A percentile compares a stretch with the other conserved stretches of the same genome.
Evolutionary conservation across 2,888 invertebrate species (phyloP).

Genomic region (Dione vanillae): DNA sequence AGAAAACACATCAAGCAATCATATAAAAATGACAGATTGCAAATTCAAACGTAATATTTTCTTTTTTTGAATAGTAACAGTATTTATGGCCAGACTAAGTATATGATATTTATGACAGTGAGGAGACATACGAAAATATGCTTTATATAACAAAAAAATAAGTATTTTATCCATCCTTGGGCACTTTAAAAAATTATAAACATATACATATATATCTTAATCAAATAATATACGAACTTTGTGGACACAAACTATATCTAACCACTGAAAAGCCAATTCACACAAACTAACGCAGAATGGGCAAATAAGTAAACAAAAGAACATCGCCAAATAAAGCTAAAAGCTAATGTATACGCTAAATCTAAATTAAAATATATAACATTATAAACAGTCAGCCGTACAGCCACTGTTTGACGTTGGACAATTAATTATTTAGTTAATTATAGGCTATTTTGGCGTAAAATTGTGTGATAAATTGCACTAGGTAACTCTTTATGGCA

Average conservation of each 20-base stretch:
- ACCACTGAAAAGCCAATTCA: background rate
- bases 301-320: conserved; percentile 12
- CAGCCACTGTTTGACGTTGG: conserved; percentile 14
- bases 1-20: too few relatives aligned
- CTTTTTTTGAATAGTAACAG: too few relatives aligned
- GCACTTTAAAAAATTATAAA: too few relatives aligned
- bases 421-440: conserved; percentile 24
- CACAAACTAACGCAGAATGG: background rate
- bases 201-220: too few relatives aligned
- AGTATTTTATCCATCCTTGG: too few relatives aligned
- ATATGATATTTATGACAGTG: too few relatives aligned
- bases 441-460: conserved; percentile 24
- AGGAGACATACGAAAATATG: too few relatives aligned
- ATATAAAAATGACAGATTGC: too few relatives aligned
- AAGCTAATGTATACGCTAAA: conserved; percentile 8
- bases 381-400: conserved; percentile 10
- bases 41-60: too few relatives aligned
- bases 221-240: too few relatives aligned
- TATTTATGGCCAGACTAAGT: too few relatives aligned
- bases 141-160: too few relatives aligned
- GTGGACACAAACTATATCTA: background rate
- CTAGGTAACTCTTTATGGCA: background rate
- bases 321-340: conserved; percentile 6
- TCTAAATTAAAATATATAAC: conserved; percentile 20
- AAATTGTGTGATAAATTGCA: conserved; percentile 19